These are phyloP conservation scores for Epirrita christyi DNA, from an alignment of 2,888 invertebrate species.

Conservation along the genomic window DNA sequence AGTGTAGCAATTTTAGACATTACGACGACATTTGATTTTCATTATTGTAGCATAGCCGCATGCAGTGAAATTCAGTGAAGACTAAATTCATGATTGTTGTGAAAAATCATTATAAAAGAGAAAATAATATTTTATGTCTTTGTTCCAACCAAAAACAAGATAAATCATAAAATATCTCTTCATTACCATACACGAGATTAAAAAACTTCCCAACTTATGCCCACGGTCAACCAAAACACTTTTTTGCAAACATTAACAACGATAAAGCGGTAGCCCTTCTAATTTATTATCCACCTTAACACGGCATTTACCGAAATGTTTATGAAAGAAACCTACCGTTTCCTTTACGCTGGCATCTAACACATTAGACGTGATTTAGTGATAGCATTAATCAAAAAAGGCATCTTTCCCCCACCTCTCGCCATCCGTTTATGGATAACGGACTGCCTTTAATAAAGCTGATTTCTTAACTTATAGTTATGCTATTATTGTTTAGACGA, in stretches of 20 bases:
- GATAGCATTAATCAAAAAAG: slow-evolving; percentile 64
- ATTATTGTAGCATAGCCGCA: too few relatives aligned
- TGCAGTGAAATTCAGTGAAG: too few relatives aligned
- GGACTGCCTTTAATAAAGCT: slow-evolving; percentile 42
- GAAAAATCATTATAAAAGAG: too few relatives aligned
- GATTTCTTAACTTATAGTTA: slow-evolving; percentile 37
- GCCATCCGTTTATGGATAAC: slow-evolving; percentile 38
- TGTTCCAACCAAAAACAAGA: not conserved
- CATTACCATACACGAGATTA: not conserved
- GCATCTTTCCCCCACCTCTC: slow-evolving; percentile 36
- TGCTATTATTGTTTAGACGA: slow-evolving; percentile 1
- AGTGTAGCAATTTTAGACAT: too few relatives aligned
- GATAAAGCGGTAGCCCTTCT: slow-evolving; percentile 33
- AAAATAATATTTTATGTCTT: too few relatives aligned
- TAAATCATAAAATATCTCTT: not conserved
- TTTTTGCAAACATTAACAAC: slow-evolving; percentile 39
- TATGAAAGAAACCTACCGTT: slow-evolving; percentile 47
- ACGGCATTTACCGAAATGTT: slow-evolving; percentile 46
- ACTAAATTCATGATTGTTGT: too few relatives aligned
- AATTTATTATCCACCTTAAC: slow-evolving; percentile 42
- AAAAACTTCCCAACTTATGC: not conserved
- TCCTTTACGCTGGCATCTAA: slow-evolving; percentile 46
- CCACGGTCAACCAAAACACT: slow-evolving; percentile 30
- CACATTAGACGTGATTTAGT: slow-evolving; percentile 66
- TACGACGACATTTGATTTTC: too few relatives aligned